These are phyloP conservation scores for human (Homo sapiens) DNA, from an alignment of 2,113 vertebrate genomes.

Conservation along the genomic window GRCh38 chr20:38995001-38995500, in stretches of 20 bases:
- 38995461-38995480: too few species aligned
- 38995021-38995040: neutral
- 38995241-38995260: neutral
- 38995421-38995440: too few species aligned
- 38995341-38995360: too few species aligned
- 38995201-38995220: slow-evolving; percentile 6
- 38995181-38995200: slow-evolving; percentile 18
- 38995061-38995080: slow-evolving; percentile 48
- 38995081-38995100: slow-evolving; percentile 22
- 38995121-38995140: neutral
- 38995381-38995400: too few species aligned
- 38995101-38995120: slow-evolving; percentile 30
- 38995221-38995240: neutral
- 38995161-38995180: slow-evolving; percentile 22
- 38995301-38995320: too few species aligned
- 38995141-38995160: slow-evolving; percentile 22
- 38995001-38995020: slow-evolving; percentile 62
- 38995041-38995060: slow-evolving; percentile 49
- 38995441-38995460: too few species aligned
- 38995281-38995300: too few species aligned
- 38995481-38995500: too few species aligned
- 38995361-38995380: too few species aligned
- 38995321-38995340: too few species aligned
- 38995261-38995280: too few species aligned
- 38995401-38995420: too few species aligned